Base-by-base conservation (phyloP, 2,888 invertebrate species). In the Cosmopolites sordidus region DNA sequence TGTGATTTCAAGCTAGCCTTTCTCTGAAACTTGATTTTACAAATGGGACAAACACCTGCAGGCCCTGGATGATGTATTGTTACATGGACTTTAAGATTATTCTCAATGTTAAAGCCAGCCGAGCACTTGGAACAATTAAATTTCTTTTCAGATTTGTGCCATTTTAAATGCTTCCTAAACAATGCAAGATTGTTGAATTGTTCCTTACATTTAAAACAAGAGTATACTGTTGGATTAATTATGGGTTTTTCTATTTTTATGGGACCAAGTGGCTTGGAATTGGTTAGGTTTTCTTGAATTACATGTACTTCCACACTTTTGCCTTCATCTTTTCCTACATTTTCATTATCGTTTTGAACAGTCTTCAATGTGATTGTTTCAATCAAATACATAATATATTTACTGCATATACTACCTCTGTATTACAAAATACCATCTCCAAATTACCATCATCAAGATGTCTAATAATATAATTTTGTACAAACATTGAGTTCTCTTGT, bases 1-100 rank as follows among this genome's bases (percentile, higher is more conserved):
- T 75, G 75, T 1, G 73, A 67, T 54, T 70, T 73, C 46, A 74
- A 66, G 62, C 73, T 71, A 11, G 74, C 74, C 39, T 65, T 58
- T 52, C 74, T 64, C 57, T 71, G 68, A 60, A 72, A 72, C 29
- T 43, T 50, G 50, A 70, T 63, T 15, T 68, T 60, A 60, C 74
- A 75, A 55, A 73, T 65, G n/a, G 74, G 73, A 59, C 74, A 75
- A 11, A 54, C 45, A 5, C 65, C 66, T 49, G 60, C 59, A n/a
- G 62, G 64, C 22, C 64, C 66, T 8, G 57, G 50, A 56, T 73
- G 72, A 43, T 67, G 58, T 11, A 59, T 49, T 6, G 69, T 67
- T 65, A 64, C 67, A 54, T 75, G 74, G 43, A 75, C 62, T 58
- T 69, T 70, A 18, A 69, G 68, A 62, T 75, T 75, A 39, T 64